Conservation (phyloP, 1,140 invertebrate genomes). For the Neuroterus valhalla region DNA sequence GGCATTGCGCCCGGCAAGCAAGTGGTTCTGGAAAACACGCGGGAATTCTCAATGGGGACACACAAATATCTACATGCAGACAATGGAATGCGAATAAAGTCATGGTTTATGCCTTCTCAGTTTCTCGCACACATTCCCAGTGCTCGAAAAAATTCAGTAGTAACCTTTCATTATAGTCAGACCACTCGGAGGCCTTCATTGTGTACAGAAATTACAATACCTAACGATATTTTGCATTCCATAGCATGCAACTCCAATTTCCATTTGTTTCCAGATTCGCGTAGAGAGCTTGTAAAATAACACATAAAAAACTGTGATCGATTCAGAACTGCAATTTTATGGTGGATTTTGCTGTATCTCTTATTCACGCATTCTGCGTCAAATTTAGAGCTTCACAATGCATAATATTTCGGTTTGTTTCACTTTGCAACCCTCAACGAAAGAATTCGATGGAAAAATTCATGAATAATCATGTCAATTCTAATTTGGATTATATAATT, state of each 20-base stretch:
- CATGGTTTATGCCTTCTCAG: too few species aligned
- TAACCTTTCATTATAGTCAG: neutral
- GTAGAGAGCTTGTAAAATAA: too few species aligned
- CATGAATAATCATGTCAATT: too few species aligned
- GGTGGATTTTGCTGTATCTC: too few species aligned
- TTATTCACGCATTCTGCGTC: too few species aligned
- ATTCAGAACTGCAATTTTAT: too few species aligned
- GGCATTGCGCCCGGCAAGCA: constrained; percentile 20
- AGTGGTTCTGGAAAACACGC: constrained; percentile 16
- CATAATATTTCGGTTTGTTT: too few species aligned
- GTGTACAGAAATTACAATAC: neutral
- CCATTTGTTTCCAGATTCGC: neutral
- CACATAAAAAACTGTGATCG: too few species aligned
- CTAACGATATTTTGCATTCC: neutral
- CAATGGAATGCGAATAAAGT: neutral
- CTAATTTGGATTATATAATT: too few species aligned
- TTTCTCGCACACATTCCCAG: neutral
- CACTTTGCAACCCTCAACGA: too few species aligned
- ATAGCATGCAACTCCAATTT: neutral
- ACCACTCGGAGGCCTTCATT: neutral
- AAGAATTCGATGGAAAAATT: too few species aligned
- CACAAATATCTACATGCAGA: neutral
- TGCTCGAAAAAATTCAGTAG: neutral
- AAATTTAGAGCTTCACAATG: too few species aligned
- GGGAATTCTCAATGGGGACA: constrained; percentile 21